phyloP scores from a whole-genome alignment of 2,888 invertebrate genomes.

The Melanostoma scalare region DNA sequence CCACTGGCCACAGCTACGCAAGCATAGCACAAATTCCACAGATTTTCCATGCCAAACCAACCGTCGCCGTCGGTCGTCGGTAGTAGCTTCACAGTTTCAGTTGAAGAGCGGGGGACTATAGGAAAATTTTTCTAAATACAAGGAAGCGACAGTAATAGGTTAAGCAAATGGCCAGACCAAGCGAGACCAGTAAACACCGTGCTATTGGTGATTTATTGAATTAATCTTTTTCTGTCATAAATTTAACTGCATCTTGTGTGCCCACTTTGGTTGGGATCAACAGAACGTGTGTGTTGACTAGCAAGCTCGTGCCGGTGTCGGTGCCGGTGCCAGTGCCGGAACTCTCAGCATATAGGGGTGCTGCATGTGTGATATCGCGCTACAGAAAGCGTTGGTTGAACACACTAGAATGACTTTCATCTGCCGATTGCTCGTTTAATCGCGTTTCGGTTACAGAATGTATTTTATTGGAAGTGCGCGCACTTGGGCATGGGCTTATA shows the following conservation, averaged over 20 bases:
- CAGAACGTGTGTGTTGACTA: constrained; percentile 6
- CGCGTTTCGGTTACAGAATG: constrained; percentile 34
- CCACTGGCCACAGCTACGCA: constrained; percentile 12
- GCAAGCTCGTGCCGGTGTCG: not conserved
- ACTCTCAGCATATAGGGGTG: constrained; percentile 4
- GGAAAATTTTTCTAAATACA: constrained; percentile 63
- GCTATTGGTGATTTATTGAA: constrained; percentile 70
- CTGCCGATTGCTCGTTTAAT: constrained; percentile 29
- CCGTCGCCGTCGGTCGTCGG: too few relatives aligned
- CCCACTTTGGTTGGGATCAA: constrained; percentile 47
- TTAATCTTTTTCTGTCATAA: constrained; percentile 72
- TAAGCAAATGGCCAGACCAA: constrained; percentile 53
- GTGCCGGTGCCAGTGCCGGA: constrained; percentile 19
- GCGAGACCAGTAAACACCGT: constrained; percentile 17
- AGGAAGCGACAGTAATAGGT: constrained; percentile 65
- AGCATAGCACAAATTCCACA: constrained; percentile 57
- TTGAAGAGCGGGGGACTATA: constrained; percentile 44
- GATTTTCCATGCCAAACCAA: constrained; percentile 20
- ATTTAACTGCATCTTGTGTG: constrained; percentile 68
- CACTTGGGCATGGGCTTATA: constrained; percentile 10
- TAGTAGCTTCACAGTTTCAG: constrained; percentile 16
- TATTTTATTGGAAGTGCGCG: constrained; percentile 37
- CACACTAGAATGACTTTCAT: constrained; percentile 6
- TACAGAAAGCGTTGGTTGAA: constrained; percentile 23
- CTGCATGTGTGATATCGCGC: constrained; percentile 1